These are phyloP conservation scores for Hippopotamyrus pictus DNA, from an alignment of 2,797 vertebrate species.

Conservation along the genomic window DNA sequence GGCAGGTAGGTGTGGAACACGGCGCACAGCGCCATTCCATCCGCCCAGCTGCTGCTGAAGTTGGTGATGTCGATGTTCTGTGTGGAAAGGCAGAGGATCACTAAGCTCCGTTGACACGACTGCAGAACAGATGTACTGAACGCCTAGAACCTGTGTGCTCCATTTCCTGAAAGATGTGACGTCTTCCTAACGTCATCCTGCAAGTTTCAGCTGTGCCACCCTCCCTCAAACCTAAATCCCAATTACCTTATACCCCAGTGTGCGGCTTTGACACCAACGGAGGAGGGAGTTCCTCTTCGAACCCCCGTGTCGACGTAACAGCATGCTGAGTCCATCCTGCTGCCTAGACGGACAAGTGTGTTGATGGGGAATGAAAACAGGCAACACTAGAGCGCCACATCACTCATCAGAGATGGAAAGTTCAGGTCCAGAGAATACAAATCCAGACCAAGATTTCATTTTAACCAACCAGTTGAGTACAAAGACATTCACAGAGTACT, in stretches of 20 bases:
- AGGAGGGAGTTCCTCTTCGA: slow-evolving; percentile 73
- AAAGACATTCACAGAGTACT: neutral
- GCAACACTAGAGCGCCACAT: neutral
- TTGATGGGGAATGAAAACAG: neutral
- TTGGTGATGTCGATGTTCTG: slow-evolving; percentile 79
- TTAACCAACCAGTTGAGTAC: neutral
- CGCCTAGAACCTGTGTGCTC: neutral
- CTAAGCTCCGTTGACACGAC: neutral
- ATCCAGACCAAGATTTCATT: neutral
- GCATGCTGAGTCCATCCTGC: slow-evolving; percentile 64
- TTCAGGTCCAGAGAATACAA: neutral
- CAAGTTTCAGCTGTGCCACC: neutral
- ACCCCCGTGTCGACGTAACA: slow-evolving; percentile 70
- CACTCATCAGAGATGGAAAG: neutral
- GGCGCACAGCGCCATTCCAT: slow-evolving; percentile 73
- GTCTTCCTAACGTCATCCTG: neutral
- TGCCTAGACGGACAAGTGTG: slow-evolving; percentile 42
- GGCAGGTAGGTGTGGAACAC: slow-evolving; percentile 78
- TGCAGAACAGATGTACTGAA: neutral
- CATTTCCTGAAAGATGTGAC: neutral
- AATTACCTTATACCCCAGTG: slow-evolving; percentile 68
- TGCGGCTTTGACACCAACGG: slow-evolving; percentile 71
- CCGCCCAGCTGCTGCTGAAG: slow-evolving; percentile 78
- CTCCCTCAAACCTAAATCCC: neutral
- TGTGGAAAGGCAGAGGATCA: neutral